Evolutionary conservation across 2,888 invertebrate genomes (phyloP).

Genomic region (Magallana nippona): DNA sequence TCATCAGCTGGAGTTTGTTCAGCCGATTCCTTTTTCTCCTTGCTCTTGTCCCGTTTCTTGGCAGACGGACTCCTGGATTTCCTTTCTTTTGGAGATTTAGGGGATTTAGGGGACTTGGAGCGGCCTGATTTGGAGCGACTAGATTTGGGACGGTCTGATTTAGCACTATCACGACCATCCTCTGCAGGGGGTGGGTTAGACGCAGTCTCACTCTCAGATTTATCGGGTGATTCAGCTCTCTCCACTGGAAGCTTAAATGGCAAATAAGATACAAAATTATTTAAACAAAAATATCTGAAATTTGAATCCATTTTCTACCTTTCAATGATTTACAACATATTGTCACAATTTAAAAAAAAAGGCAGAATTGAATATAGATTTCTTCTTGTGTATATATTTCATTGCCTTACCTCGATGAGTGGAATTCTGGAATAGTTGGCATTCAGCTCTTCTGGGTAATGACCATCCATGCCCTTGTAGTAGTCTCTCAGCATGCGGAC

Average conservation of each 20-base stretch:
- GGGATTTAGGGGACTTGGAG: constrained; percentile 67
- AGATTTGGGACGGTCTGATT: constrained; percentile 62
- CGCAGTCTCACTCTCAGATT: constrained; percentile 58
- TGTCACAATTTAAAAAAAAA: no score
- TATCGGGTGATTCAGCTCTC: constrained; percentile 68
- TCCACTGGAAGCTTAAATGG: constrained; percentile 62
- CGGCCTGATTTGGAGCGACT: constrained; percentile 66
- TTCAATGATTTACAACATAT: no score
- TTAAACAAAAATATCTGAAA: background rate
- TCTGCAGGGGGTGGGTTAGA: constrained; percentile 61
- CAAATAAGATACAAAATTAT: background rate
- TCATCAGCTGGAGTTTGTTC: constrained; percentile 53
- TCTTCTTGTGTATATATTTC: no score
- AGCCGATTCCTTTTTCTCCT: constrained; percentile 65
- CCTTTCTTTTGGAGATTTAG: constrained; percentile 59
- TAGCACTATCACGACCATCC: constrained; percentile 63
- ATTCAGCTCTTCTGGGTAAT: constrained; percentile 76
- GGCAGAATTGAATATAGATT: no score
- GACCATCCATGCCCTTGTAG: constrained; percentile 79
- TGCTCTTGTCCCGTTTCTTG: constrained; percentile 69
- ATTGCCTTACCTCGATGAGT: constrained; percentile 74
- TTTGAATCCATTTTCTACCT: no score
- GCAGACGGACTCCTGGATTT: constrained; percentile 73
- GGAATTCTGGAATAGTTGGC: constrained; percentile 76
- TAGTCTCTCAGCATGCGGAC: constrained; percentile 79